Percentiles rank a stretch among this genome's conserved stretches.
Evolutionary conservation across 2,888 invertebrate species (phyloP).

Genomic region (Andricus curvator): DNA sequence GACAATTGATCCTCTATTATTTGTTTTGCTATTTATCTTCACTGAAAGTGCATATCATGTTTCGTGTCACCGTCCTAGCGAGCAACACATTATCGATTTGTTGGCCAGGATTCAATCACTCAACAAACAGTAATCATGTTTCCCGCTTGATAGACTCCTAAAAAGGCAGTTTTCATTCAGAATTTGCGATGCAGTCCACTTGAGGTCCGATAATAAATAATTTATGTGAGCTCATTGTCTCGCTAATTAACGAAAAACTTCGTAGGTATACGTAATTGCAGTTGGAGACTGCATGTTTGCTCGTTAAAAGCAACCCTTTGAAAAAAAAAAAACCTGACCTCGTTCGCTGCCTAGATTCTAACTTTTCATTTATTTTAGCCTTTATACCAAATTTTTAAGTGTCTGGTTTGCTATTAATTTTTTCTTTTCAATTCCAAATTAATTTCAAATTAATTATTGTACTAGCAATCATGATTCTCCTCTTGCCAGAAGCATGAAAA

Average conservation of each 20-base stretch:
- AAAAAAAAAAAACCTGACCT: conserved; percentile 16
- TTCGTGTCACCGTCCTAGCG: neutral
- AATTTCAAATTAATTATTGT: too few species aligned
- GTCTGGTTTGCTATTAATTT: too few species aligned
- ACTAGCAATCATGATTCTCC: too few species aligned
- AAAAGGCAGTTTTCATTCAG: conserved; percentile 17
- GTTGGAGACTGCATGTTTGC: neutral
- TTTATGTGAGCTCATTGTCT: neutral
- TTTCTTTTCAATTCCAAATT: too few species aligned
- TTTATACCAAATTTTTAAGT: conserved; percentile 1
- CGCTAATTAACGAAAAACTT: conserved; percentile 1
- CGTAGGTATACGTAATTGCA: neutral
- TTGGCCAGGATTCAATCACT: conserved; percentile 22
- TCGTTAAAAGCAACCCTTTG: neutral
- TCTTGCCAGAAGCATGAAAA: too few species aligned
- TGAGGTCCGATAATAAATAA: conserved; percentile 12
- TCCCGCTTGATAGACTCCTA: conserved; percentile 8
- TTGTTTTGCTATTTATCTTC: neutral
- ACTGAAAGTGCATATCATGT: conserved; percentile 4
- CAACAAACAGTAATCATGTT: conserved; percentile 24
- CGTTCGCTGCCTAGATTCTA: neutral
- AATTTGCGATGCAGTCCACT: neutral
- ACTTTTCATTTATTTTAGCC: neutral
- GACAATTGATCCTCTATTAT: neutral
- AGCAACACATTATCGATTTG: conserved; percentile 21